Base-by-base conservation (phyloP, 2,113 vertebrate species). In the Nansenia antarctica region DNA sequence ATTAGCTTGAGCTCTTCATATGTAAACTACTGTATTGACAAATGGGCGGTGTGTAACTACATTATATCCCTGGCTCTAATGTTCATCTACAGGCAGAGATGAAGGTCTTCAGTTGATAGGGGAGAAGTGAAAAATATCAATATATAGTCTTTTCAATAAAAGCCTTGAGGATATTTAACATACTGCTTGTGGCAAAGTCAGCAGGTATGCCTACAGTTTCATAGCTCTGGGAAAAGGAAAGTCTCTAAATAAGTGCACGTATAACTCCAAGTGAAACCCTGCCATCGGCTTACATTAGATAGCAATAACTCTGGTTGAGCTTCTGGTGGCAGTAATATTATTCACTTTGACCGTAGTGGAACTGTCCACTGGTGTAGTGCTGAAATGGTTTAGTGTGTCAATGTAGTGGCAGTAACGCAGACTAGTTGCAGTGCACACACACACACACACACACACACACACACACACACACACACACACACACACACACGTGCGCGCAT, bases 341-440 rank as follows among this genome's bases (percentile, higher is more conserved):
- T 22, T 3, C 9, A 26, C 26, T 27, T 55, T 55, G 9, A 55
- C 22, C 12, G 9, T 2, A n/a, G 20, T 11, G n/a, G 42, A 27
- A 39, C 57, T 69, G 67, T 52, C 30, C 67, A 26, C 9, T 30
- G 6, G 7, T 29, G 27, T 62, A 59, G 32, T 62, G 8, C 67
- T 69, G 59, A 62, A 70, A 70, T 20, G 9, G 6, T 47, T 26
- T 31, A 30, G 18, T 29, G 11, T 4, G 7, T 11, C 39, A 42
- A 42, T n/a, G n/a, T 3, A 18, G 39, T 11, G 18, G 39, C 39
- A 5, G 3, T 18, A 42, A 18, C n/a, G n/a, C n/a, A n/a, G 18
- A 42, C 15, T 18, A 18, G 15, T 42, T 42, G 18, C 39, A 42
- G 12, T 42, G 18, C 39, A 18, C 6, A 42, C 39, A 42, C 3